Conservation (phyloP, 2,113 vertebrate species). For the Casuarius casuarius region DNA sequence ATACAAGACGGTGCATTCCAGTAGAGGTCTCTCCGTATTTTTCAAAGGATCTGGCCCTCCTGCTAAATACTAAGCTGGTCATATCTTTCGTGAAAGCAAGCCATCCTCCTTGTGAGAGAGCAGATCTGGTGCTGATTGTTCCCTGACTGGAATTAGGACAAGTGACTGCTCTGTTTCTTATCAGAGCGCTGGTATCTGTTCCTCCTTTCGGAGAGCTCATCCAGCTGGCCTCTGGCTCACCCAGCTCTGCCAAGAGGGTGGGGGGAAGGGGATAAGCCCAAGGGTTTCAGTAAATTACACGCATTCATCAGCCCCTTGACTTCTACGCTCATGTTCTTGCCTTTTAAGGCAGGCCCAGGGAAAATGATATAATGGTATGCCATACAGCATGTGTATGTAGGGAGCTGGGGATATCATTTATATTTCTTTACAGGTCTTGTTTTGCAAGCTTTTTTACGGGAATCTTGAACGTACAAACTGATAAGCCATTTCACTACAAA, state of each 20-base stretch:
- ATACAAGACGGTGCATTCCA: background rate
- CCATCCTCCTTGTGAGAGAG: background rate
- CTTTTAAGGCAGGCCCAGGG: conserved; percentile 48
- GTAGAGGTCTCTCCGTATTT: background rate
- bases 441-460: background rate
- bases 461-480: background rate
- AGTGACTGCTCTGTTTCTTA: conserved; percentile 56
- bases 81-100: background rate
- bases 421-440: background rate
- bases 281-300: conserved; percentile 41
- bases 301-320: conserved; percentile 24
- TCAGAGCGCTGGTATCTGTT: conserved; percentile 37
- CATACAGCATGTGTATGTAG: background rate
- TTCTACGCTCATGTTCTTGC: background rate
- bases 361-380: conserved; percentile 25
- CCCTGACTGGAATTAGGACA: background rate
- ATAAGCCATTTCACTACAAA: background rate
- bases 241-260: background rate
- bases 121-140: background rate
- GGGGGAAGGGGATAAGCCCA: background rate
- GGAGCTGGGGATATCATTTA: background rate
- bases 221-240: conserved; percentile 38
- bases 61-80: background rate
- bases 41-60: background rate
- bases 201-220: background rate